phyloP scores from a whole-genome alignment of 1,140 invertebrate species.

The Hormaphis cornu region DNA sequence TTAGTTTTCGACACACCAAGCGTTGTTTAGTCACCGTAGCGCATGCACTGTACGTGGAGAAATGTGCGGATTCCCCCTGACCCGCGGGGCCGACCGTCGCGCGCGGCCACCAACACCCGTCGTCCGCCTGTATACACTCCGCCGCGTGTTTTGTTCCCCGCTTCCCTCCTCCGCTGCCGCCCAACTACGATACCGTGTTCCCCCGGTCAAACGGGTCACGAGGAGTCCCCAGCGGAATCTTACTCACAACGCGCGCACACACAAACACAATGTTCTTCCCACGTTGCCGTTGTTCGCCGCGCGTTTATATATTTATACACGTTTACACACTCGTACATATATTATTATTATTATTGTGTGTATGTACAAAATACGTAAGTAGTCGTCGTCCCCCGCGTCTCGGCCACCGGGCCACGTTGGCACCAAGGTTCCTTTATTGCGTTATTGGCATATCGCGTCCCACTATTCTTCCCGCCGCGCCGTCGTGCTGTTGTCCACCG shows the following conservation, averaged over 20 bases:
- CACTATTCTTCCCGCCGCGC: neutral
- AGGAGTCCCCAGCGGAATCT: slow-evolving; percentile 31
- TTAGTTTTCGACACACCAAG: neutral
- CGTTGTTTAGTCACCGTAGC: slow-evolving; percentile 16
- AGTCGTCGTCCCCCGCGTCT: slow-evolving; percentile 18
- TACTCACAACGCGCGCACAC: slow-evolving; percentile 13
- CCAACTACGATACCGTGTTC: neutral
- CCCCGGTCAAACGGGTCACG: slow-evolving; percentile 31
- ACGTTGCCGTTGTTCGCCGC: slow-evolving; percentile 22
- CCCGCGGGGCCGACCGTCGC: neutral
- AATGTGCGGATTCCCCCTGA: slow-evolving; percentile 28
- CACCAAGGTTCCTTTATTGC: slow-evolving; percentile 32
- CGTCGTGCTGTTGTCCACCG: neutral
- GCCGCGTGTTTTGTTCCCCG: neutral
- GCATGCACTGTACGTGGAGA: slow-evolving; percentile 27
- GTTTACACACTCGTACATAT: neutral
- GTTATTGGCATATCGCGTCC: slow-evolving; percentile 29
- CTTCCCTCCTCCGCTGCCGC: neutral
- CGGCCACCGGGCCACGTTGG: slow-evolving; percentile 6
- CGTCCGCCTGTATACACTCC: neutral
- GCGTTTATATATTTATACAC: neutral
- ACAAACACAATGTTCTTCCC: neutral
- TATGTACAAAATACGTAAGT: neutral
- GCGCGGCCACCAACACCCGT: neutral
- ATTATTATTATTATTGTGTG: neutral